These are phyloP conservation scores for Myopa testacea DNA, from an alignment of 2,888 invertebrate species.

Conservation along the genomic window DNA sequence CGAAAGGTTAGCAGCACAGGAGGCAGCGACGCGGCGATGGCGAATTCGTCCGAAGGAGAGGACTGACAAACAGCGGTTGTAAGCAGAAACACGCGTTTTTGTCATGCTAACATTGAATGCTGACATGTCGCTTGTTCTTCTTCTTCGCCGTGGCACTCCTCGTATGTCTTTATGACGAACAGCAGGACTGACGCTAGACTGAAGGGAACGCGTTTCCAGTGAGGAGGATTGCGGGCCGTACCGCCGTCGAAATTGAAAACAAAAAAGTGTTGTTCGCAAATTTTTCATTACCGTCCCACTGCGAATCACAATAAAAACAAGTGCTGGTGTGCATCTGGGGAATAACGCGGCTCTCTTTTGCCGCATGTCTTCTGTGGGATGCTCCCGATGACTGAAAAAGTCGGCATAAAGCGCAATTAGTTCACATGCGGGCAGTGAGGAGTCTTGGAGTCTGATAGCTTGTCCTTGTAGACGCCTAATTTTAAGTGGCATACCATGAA, in stretches of 20 bases:
- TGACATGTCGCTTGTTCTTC: conserved; percentile 20
- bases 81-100: conserved; percentile 24
- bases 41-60: not conserved
- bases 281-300: too few relatives aligned
- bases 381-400: too few relatives aligned
- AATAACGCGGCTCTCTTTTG: too few relatives aligned
- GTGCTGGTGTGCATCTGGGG: too few relatives aligned
- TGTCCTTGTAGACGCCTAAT: not conserved
- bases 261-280: not conserved
- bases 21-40: not conserved
- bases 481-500: not conserved
- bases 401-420: too few relatives aligned
- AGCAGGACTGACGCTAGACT: not conserved
- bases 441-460: not conserved
- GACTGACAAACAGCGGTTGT: conserved; percentile 7
- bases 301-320: too few relatives aligned
- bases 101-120: conserved; percentile 32
- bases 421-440: not conserved
- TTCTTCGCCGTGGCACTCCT: not conserved
- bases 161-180: not conserved
- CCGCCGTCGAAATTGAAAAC: not conserved
- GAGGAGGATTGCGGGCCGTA: not conserved
- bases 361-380: too few relatives aligned
- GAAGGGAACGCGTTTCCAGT: not conserved
- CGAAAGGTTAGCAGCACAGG: not conserved